Evolutionary conservation across 64 coral and sea anemone genomes (phyloP).

Genomic region (Pocillopora damicornis): DNA sequence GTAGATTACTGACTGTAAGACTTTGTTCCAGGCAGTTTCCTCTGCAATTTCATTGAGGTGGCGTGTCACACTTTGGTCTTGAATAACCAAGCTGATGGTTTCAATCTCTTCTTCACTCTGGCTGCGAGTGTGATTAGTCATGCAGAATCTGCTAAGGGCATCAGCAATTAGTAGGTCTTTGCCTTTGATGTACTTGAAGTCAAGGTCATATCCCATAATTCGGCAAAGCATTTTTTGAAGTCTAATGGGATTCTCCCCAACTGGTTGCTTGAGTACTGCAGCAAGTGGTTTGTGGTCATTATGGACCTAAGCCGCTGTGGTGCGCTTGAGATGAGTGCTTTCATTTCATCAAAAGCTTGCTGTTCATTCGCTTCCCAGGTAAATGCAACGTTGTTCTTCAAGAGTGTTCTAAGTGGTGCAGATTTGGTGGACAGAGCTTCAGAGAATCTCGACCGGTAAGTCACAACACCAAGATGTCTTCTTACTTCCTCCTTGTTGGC

Average conservation of each 20-base stretch:
- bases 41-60: not conserved
- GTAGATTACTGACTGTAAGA: conserved; percentile 10
- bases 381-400: too few species aligned
- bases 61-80: conserved; percentile 33
- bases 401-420: too few species aligned
- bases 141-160: not conserved
- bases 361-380: too few species aligned
- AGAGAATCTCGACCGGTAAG: too few species aligned
- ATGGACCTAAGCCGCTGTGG: not conserved
- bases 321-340: too few species aligned
- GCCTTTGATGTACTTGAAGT: too few species aligned
- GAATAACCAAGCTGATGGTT: not conserved
- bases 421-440: too few species aligned
- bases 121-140: not conserved
- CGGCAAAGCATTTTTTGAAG: conserved; percentile 11
- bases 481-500: too few species aligned
- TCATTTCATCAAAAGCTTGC: too few species aligned
- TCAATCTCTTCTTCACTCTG: conserved; percentile 18
- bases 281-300: conserved; percentile 38
- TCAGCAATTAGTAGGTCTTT: too few species aligned
- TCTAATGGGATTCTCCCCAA: not conserved
- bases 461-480: too few species aligned
- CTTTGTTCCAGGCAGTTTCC: not conserved
- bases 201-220: conserved; percentile 21
- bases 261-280: not conserved